Evolutionary conservation across 2,888 invertebrate species (phyloP), one percentile per base, ranked within the genome.

Genomic region (Neoascia interrupta): DNA sequence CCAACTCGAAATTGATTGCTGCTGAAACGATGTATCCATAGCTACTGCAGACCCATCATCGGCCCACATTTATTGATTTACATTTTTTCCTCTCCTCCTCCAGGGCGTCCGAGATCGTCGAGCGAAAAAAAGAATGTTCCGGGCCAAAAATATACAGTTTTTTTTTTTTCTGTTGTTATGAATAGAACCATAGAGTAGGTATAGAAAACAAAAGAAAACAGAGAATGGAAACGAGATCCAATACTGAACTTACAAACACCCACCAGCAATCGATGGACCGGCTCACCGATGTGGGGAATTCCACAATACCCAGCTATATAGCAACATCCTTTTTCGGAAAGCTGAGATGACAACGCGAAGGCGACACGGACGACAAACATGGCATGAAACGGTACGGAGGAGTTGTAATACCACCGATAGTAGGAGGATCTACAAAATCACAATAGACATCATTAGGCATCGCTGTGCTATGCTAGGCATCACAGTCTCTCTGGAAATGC

Each of bases 51-150:
- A 51, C 37, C 21, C 51, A 58, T 56, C 41, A 47, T 19, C 63
- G 36, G 39, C 76, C 76, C 76, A 76, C 76, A 72, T 76, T 58
- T 60, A 72, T 72, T 76, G 76, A 76, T 76, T 72, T 54, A 76
- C 69, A 76, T 36, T 64, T 63, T 34, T 1, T 19, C 1, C 6
- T n/a, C n/a, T n/a, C 6, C 10, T 60, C 19, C 6, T 41, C 16
- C 23, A 18, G 3, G 5, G 6, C 10, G n/a, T n/a, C 10, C 8
- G 8, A 11, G 13, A 13, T 10, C 37, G 11, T 26, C 10, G 15
- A 15, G 18, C 28, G 23, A 11, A 37, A 54, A 13, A 45, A 23
- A 28, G 21, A 26, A 47, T 63, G 37, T 45, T 37, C 69, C 16
- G 26, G 18, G 41, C 74, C 74, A 74, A 68, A 66, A 68, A 73